These are phyloP conservation scores for Spisula solida DNA, from an alignment of 2,888 invertebrate species.

Conservation along the genomic window DNA sequence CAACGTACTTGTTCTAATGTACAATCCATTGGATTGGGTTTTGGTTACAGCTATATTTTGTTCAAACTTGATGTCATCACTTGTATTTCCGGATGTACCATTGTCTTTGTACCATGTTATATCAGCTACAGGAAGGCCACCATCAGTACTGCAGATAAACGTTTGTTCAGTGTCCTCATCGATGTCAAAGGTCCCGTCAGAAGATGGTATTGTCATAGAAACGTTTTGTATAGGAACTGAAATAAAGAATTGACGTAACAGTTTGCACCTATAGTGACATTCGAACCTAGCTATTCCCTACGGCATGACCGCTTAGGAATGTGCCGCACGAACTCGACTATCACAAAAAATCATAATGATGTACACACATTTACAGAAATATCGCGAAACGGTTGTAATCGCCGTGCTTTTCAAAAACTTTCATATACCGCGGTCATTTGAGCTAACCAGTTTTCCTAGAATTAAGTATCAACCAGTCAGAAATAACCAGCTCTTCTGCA, in stretches of 20 bases:
- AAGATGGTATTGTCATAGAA: background rate
- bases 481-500: too few relatives aligned
- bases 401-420: too few relatives aligned
- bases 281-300: too few relatives aligned
- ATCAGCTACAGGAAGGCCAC: conserved; percentile 10
- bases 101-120: conserved; percentile 31
- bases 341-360: too few relatives aligned
- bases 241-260: background rate
- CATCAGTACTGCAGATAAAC: conserved; percentile 12
- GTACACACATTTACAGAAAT: too few relatives aligned
- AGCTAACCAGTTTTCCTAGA: too few relatives aligned
- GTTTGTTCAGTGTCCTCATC: background rate
- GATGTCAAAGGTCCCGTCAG: background rate
- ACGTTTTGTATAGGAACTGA: conserved; percentile 16
- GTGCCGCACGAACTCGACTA: too few relatives aligned
- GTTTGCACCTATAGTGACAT: too few relatives aligned
- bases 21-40: background rate
- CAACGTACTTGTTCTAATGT: conserved; percentile 5
- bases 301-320: background rate
- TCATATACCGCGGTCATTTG: too few relatives aligned
- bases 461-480: too few relatives aligned
- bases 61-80: background rate
- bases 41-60: background rate
- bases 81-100: background rate
- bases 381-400: too few relatives aligned